Base-by-base conservation (phyloP, 2,797 vertebrate genomes). In the Gallinago solitaria region DNA sequence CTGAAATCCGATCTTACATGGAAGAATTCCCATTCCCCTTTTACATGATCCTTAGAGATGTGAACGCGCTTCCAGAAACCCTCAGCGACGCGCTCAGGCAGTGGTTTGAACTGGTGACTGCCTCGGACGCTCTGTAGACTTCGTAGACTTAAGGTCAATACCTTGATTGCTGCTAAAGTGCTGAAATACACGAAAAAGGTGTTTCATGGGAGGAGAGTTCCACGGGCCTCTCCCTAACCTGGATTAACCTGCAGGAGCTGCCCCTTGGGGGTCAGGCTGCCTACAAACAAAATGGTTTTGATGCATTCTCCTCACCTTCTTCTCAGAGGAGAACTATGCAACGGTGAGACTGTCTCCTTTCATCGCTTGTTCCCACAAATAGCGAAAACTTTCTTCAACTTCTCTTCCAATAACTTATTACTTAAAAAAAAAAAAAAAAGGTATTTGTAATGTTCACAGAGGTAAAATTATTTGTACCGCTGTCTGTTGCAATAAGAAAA, bases 1-100 rank as follows among this genome's bases (percentile, higher is more conserved):
- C 99, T 3, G 99, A 99, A 98, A 99, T 99, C 97, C 98, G 98
- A 89, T 99, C 99, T 43, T 99, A 99, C 97, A 99, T 99, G 98
- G 99, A 99, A 5, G 99, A 99, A 97, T 99, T 99, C 96, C 99
- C 99, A 2, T 99, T 99, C 97, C 99, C 99, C 0, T 99, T 99
- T 97, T 99, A 99, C 75, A 94, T 99, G 95, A 99, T 99, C 97
- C 98, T 99, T 65, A 97, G 99, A 32, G 98, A 99, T 16, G 98
- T 99, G 93, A 99, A 99, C 1, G 97, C 98, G 0, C 98, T 99
- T 91, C 99, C 99, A 0, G 99, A 99, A 97, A 99, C 99, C 0
- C 98, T 99, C 93, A 99, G 99, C 3, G 99, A 99, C 51, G 99
- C 99, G 0, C 98, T 99, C 93, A 97, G 99, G 54, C 99, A 99